Evolutionary conservation across 2,113 vertebrate genomes (phyloP).

Genomic region (Sciurus niger): DNA sequence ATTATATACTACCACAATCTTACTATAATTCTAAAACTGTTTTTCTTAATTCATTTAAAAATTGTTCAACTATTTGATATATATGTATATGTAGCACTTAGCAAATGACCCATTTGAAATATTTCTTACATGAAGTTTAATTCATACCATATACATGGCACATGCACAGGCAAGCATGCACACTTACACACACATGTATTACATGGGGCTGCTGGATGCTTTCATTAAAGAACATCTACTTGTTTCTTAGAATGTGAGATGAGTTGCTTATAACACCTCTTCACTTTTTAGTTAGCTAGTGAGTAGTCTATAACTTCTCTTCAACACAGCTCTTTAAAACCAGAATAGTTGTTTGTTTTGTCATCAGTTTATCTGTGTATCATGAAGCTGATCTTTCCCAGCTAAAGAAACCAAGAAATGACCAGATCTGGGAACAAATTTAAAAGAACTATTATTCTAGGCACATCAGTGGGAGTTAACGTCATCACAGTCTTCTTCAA

Average conservation of each 20-base stretch:
- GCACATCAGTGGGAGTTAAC: not conserved
- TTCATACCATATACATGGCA: not conserved
- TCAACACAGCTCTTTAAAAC: not conserved
- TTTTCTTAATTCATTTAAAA: not conserved
- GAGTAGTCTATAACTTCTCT: not conserved
- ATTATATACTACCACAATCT: not conserved
- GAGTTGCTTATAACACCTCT: not conserved
- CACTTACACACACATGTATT: not conserved
- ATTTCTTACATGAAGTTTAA: conserved; percentile 7
- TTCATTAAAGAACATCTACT: not conserved
- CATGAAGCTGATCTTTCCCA: not conserved
- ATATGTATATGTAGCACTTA: not conserved
- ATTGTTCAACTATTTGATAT: not conserved
- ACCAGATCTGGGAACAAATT: not conserved
- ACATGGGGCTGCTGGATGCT: not conserved
- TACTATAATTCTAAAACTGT: not conserved
- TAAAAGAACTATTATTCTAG: not conserved
- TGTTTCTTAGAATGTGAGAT: not conserved
- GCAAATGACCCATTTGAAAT: not conserved
- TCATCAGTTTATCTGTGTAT: not conserved
- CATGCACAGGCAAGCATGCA: accelerated
- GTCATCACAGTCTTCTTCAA: not conserved
- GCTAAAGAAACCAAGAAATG: not conserved
- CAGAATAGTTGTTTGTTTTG: not conserved
- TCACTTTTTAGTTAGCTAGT: not conserved